Conservation (phyloP, 2,797 vertebrate genomes). For the Phrynocephalus forsythii region DNA sequence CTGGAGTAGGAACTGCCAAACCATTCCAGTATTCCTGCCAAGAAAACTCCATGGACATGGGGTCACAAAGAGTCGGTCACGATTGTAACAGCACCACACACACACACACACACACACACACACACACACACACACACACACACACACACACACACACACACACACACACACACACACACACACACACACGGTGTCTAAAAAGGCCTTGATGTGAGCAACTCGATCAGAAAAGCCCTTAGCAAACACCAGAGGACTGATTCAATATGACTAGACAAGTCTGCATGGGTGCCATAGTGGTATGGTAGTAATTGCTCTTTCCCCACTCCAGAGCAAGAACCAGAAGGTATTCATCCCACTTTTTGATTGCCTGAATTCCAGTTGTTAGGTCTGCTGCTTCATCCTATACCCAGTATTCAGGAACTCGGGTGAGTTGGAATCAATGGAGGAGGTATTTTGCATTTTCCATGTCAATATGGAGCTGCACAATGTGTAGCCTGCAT, state of each 20-base stretch:
- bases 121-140: too few relatives aligned
- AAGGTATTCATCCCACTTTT: not conserved
- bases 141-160: too few relatives aligned
- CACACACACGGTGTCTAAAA: not conserved
- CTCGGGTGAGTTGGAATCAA: not conserved
- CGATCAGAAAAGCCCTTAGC: not conserved
- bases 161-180: too few relatives aligned
- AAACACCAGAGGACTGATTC: not conserved
- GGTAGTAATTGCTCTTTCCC: too few relatives aligned
- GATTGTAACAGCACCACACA: too few relatives aligned
- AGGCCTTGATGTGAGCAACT: not conserved
- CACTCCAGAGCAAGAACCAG: not conserved
- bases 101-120: too few relatives aligned
- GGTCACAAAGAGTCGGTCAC: too few relatives aligned
- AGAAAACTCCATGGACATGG: too few relatives aligned
- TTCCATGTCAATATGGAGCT: not conserved
- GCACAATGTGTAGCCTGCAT: too few relatives aligned
- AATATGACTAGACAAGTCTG: not conserved
- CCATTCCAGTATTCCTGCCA: too few relatives aligned
- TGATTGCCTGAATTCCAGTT: not conserved
- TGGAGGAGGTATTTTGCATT: not conserved
- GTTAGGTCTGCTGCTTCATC: not conserved
- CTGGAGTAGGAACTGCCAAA: too few relatives aligned
- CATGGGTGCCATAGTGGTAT: too few relatives aligned
- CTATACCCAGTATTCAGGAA: not conserved